These are phyloP conservation scores for Drosophila nikananu DNA, from an alignment of 1,140 invertebrate species.

Conservation along the genomic window DNA sequence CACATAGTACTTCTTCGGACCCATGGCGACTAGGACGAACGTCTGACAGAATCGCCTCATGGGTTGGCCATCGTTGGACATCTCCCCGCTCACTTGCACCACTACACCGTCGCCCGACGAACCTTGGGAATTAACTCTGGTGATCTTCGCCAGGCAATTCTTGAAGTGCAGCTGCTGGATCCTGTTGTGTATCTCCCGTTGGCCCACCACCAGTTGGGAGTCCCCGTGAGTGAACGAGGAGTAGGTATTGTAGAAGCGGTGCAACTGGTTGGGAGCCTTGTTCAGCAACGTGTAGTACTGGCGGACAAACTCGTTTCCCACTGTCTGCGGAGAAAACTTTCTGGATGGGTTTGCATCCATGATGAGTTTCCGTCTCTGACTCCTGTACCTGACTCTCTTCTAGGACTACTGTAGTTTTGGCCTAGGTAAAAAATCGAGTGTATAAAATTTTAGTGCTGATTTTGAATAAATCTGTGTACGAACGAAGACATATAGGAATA, in stretches of 20 bases:
- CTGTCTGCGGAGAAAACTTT: constrained; percentile 82
- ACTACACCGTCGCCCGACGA: constrained; percentile 97
- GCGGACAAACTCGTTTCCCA: background rate
- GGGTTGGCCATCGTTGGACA: constrained; percentile 97
- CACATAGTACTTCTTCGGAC: constrained; percentile 98
- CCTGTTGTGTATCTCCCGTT: constrained; percentile 97
- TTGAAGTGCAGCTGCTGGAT: constrained; percentile 97
- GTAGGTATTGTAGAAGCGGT: constrained; percentile 97
- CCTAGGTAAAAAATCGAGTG: background rate
- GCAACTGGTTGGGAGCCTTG: constrained; percentile 94
- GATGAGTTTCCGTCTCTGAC: constrained; percentile 78
- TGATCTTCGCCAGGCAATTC: constrained; percentile 99
- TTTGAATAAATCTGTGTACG: background rate
- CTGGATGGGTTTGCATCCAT: constrained; percentile 91
- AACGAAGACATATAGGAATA: background rate
- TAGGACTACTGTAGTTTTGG: background rate
- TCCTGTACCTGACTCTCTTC: background rate
- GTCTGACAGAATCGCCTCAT: constrained; percentile 99
- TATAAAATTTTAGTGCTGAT: background rate
- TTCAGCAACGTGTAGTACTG: constrained; percentile 96
- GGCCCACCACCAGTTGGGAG: constrained; percentile 94
- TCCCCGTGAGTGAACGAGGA: constrained; percentile 98
- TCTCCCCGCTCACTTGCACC: constrained; percentile 97
- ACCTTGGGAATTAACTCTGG: constrained; percentile 95
- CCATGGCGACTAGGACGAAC: constrained; percentile 97